Percentiles rank a stretch among this genome's conserved stretches.
Evolutionary conservation across 2,113 vertebrate genomes (phyloP).

Genomic region (Ciconia boyciana): DNA sequence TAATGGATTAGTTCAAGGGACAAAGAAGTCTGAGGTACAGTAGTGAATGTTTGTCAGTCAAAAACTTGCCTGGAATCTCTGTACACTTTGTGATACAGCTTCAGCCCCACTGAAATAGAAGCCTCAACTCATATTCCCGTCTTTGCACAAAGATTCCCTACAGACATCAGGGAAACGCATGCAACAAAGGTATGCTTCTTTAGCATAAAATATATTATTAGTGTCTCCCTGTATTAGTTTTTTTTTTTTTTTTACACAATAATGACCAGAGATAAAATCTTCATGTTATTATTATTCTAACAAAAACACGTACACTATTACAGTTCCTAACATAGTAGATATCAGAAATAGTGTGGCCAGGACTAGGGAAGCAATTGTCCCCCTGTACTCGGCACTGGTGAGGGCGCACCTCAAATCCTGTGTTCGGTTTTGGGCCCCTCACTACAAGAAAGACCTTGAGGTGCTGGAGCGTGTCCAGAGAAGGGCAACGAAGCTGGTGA

Average conservation of each 20-base stretch:
- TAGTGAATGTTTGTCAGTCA: neutral
- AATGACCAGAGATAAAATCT: neutral
- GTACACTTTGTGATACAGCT: neutral
- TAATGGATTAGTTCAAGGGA: neutral
- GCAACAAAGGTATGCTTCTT: neutral
- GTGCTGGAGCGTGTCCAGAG: neutral
- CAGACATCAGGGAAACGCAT: neutral
- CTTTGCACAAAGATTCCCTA: neutral
- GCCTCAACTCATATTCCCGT: neutral
- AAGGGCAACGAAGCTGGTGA: neutral
- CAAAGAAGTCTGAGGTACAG: neutral
- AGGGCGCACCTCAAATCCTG: neutral
- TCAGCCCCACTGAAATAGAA: neutral
- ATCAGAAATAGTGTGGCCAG: neutral
- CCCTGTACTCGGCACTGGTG: neutral
- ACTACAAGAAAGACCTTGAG: neutral
- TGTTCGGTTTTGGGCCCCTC: neutral
- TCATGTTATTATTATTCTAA: neutral
- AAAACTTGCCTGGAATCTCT: neutral
- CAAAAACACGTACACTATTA: neutral
- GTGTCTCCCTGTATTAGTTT: neutral
- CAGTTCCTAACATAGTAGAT: neutral
- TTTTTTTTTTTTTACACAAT: neutral
- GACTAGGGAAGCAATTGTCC: fast-evolving
- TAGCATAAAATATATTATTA: neutral